Evolutionary conservation across 2,113 vertebrate genomes (phyloP).

Genomic region (Isurus oxyrinchus): DNA sequence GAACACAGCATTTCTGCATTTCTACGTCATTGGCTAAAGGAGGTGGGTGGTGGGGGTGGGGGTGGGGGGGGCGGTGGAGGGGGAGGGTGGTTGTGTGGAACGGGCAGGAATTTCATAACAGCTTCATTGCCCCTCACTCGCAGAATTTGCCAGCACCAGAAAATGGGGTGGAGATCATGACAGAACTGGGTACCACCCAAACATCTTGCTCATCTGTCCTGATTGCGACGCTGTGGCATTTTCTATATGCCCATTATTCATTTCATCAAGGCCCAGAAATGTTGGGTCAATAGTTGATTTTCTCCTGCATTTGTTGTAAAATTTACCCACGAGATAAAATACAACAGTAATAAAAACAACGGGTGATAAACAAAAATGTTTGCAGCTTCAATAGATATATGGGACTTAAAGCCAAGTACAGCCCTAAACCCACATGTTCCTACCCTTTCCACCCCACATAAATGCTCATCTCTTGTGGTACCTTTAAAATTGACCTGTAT

Average conservation of each 20-base stretch:
- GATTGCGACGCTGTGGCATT: background rate
- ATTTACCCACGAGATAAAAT: background rate
- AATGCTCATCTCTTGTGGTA: background rate
- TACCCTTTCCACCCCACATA: background rate
- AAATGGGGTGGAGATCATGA: background rate
- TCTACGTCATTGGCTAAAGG: background rate
- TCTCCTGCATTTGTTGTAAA: background rate
- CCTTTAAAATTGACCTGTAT: background rate
- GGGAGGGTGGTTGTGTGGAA: too few relatives aligned
- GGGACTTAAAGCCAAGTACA: background rate
- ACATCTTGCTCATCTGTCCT: background rate
- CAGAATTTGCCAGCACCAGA: background rate
- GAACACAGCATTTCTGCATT: background rate
- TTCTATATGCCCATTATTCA: background rate
- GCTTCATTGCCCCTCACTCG: background rate
- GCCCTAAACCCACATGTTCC: background rate
- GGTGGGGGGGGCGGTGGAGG: too few relatives aligned
- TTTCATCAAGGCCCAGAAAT: background rate
- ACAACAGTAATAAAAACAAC: background rate
- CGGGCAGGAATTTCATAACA: background rate
- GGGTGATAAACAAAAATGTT: background rate
- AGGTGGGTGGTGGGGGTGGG: too few relatives aligned
- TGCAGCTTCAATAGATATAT: background rate
- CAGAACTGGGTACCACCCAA: background rate
- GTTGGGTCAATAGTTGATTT: background rate